Evolutionary conservation across 1,140 invertebrate species (phyloP).

Genomic region (Coelopa frigida): DNA sequence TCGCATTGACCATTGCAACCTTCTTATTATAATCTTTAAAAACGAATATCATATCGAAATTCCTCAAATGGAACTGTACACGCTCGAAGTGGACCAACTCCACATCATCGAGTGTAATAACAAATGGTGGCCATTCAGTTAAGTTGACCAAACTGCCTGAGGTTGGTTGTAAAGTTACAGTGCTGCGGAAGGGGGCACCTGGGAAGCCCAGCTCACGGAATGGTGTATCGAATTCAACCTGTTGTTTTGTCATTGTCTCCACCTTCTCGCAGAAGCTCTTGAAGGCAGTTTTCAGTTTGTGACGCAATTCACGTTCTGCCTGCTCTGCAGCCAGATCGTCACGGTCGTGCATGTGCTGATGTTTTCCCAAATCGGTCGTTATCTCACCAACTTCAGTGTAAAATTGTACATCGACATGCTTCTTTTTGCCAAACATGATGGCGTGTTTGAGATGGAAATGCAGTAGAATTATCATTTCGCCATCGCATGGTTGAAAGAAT

Average conservation of each 20-base stretch:
- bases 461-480: constrained; percentile 98
- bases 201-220: constrained; percentile 97
- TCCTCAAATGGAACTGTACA: constrained; percentile 97
- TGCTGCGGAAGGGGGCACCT: constrained; percentile 95
- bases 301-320: constrained; percentile 90
- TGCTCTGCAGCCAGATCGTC: constrained; percentile 98
- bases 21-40: constrained; percentile 97
- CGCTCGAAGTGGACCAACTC: constrained; percentile 98
- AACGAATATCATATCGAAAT: constrained; percentile 99
- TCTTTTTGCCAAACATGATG: constrained; percentile 99
- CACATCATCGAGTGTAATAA: constrained; percentile 94
- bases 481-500: constrained; percentile 98
- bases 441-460: constrained; percentile 99
- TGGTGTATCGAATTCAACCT: constrained; percentile 97
- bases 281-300: constrained; percentile 95
- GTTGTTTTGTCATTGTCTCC: constrained; percentile 90
- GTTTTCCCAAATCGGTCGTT: constrained; percentile 97
- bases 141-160: constrained; percentile 94
- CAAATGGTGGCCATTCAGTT: constrained; percentile 98
- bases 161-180: constrained; percentile 93
- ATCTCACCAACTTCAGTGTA: constrained; percentile 99
- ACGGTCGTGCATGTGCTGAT: constrained; percentile 98
- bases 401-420: constrained; percentile 98
- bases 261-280: constrained; percentile 99
- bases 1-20: constrained; percentile 92